A percentile compares a stretch with the other conserved stretches of the same genome.
Conservation (phyloP, 1,140 invertebrate genomes). For the Lordiphosa collinella region DNA sequence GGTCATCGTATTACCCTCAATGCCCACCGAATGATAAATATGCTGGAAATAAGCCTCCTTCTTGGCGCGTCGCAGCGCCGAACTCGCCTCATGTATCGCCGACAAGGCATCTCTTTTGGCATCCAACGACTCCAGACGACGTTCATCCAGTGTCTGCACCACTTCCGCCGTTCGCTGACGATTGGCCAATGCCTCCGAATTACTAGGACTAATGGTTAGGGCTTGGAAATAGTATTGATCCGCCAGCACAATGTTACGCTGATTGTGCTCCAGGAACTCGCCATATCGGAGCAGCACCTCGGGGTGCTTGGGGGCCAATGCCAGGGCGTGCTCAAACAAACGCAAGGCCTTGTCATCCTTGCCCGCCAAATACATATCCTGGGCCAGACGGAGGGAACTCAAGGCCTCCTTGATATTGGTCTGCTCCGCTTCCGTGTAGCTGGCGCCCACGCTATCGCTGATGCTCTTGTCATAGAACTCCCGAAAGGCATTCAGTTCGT, state of each 20-base stretch:
- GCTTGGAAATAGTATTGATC: slow-evolving; percentile 93
- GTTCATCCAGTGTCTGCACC: slow-evolving; percentile 94
- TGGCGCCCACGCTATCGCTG: slow-evolving; percentile 49
- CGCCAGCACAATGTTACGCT: slow-evolving; percentile 92
- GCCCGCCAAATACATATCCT: slow-evolving; percentile 90
- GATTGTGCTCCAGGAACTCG: slow-evolving; percentile 93
- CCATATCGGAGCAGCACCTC: slow-evolving; percentile 96
- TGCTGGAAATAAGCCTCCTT: slow-evolving; percentile 97
- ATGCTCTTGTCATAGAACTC: slow-evolving; percentile 64
- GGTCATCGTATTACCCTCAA: slow-evolving; percentile 98
- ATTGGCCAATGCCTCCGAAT: slow-evolving; percentile 89
- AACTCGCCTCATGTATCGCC: slow-evolving; percentile 88
- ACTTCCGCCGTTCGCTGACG: slow-evolving; percentile 90
- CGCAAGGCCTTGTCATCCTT: slow-evolving; percentile 93
- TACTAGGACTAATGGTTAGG: slow-evolving; percentile 89
- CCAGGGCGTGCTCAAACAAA: slow-evolving; percentile 93
- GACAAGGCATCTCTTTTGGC: slow-evolving; percentile 90
- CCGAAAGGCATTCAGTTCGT: slow-evolving; percentile 57
- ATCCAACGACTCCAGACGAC: slow-evolving; percentile 90
- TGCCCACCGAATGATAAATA: slow-evolving; percentile 98
- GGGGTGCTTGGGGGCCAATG: slow-evolving; percentile 93
- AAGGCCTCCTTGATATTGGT: slow-evolving; percentile 86
- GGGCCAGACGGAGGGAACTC: slow-evolving; percentile 89
- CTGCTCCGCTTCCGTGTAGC: slow-evolving; percentile 41
- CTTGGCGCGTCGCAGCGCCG: slow-evolving; percentile 91